phyloP scores from a whole-genome alignment of 2,113 vertebrate genomes.

The Sakesphorus luctuosus region DNA sequence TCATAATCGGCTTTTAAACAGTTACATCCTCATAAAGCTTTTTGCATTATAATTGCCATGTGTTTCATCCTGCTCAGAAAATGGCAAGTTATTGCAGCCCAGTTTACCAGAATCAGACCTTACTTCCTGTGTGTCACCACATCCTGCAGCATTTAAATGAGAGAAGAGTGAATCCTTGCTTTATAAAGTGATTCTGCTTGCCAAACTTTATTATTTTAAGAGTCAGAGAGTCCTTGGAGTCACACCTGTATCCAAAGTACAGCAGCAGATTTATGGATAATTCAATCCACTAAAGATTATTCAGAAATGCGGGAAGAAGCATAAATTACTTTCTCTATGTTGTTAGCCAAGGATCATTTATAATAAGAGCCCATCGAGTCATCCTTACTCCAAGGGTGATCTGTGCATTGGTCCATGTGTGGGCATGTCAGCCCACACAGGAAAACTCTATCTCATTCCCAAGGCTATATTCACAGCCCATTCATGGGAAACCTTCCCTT shows the following conservation, averaged over 20 bases:
- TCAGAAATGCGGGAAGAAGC: conserved; percentile 39
- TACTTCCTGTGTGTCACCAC: conserved; percentile 42
- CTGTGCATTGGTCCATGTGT: conserved; percentile 15
- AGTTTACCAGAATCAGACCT: not conserved
- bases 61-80: conserved; percentile 55
- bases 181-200: conserved; percentile 32
- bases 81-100: conserved; percentile 25
- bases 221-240: conserved; percentile 50
- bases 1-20: conserved; percentile 63
- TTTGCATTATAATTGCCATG: conserved; percentile 44
- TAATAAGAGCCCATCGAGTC: conserved; percentile 25
- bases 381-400: conserved; percentile 37
- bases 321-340: conserved; percentile 29
- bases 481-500: not conserved
- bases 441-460: not conserved
- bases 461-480: not conserved
- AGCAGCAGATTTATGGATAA: conserved; percentile 51
- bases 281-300: conserved; percentile 51
- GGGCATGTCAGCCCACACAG: not conserved
- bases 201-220: conserved; percentile 53
- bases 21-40: conserved; percentile 53
- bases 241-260: conserved; percentile 44
- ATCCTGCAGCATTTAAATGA: conserved; percentile 43
- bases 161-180: conserved; percentile 8
- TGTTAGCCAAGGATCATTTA: conserved; percentile 56